Conservation (phyloP, 2,113 vertebrate genomes). For the Ptychochromis oligacanthus region DNA sequence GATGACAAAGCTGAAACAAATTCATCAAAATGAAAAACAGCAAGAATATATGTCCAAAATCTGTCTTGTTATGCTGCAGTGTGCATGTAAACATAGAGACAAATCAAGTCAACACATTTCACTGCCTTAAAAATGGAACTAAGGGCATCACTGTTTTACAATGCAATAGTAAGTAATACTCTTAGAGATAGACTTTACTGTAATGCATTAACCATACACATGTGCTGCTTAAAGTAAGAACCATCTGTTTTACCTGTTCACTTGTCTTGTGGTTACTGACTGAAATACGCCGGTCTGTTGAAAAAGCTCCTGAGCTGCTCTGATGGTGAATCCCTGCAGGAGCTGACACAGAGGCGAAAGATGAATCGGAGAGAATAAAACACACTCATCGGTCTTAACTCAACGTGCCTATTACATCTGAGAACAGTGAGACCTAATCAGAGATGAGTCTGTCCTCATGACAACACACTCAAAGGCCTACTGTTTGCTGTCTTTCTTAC, state of each 20-base stretch:
- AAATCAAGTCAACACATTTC: slow-evolving; percentile 10
- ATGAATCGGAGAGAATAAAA: slow-evolving; percentile 24
- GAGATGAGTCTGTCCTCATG: neutral
- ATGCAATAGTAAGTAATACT: neutral
- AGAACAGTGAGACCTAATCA: slow-evolving; percentile 45
- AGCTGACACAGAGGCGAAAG: slow-evolving; percentile 3
- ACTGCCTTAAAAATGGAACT: slow-evolving; percentile 66
- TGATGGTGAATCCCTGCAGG: slow-evolving; percentile 19
- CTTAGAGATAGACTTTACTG: neutral
- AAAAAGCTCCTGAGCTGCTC: slow-evolving; percentile 41
- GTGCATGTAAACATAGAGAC: slow-evolving; percentile 25
- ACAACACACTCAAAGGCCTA: slow-evolving; percentile 26
- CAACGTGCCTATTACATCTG: slow-evolving; percentile 66
- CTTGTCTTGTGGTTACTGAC: neutral
- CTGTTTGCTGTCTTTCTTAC: slow-evolving; percentile 37
- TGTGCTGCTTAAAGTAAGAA: slow-evolving; percentile 39
- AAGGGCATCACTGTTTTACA: slow-evolving; percentile 48
- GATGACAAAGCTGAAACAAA: neutral
- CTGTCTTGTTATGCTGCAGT: neutral
- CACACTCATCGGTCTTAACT: slow-evolving; percentile 53
- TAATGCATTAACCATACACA: neutral
- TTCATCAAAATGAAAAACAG: neutral
- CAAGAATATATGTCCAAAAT: neutral
- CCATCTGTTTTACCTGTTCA: slow-evolving; percentile 23
- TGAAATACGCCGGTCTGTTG: neutral